Evolutionary conservation across 2,113 vertebrate genomes (phyloP).

Genomic region (Zingel zingel): DNA sequence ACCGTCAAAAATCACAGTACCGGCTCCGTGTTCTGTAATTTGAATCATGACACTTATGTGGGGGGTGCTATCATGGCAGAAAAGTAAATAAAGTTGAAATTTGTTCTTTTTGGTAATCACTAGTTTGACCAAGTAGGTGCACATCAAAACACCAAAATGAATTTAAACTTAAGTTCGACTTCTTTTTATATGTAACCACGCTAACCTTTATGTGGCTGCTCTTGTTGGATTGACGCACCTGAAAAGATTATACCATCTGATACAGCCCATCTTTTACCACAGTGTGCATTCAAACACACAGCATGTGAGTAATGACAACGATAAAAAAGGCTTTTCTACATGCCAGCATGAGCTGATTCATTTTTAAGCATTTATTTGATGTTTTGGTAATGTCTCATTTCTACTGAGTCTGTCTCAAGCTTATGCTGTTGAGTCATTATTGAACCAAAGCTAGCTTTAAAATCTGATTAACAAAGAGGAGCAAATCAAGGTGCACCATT

Average conservation of each 20-base stretch:
- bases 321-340: slow-evolving; percentile 40
- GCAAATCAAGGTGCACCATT: neutral
- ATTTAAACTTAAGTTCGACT: too few relatives aligned
- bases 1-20: neutral
- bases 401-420: slow-evolving; percentile 35
- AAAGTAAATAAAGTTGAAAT: neutral
- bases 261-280: neutral
- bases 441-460: slow-evolving; percentile 47
- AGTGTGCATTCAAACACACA: slow-evolving; percentile 18
- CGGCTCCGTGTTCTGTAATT: neutral
- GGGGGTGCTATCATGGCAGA: neutral
- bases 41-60: neutral
- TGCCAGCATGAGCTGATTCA: slow-evolving; percentile 43
- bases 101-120: neutral
- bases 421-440: slow-evolving; percentile 52
- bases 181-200: neutral
- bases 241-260: slow-evolving; percentile 16
- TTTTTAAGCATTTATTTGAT: slow-evolving; percentile 55
- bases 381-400: slow-evolving; percentile 37
- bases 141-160: neutral
- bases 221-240: slow-evolving; percentile 16
- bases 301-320: slow-evolving; percentile 40
- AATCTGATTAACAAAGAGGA: slow-evolving; percentile 51
- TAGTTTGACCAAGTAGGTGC: neutral
- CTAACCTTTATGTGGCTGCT: neutral